phyloP scores from a whole-genome alignment of 2,113 vertebrate species.

The Archocentrus centrarchus region DNA sequence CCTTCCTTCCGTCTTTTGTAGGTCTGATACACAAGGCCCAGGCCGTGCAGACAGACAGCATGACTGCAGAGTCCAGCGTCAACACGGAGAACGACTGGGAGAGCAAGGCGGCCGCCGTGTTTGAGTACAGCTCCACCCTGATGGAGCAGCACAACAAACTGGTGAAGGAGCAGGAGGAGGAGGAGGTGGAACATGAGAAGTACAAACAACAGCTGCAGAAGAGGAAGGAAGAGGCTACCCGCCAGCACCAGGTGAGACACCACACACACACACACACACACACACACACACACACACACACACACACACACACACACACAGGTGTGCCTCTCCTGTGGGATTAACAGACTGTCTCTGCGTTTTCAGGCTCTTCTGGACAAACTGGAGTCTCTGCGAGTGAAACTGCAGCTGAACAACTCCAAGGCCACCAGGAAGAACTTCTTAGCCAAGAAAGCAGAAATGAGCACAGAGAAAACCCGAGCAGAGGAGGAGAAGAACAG shows the following conservation, averaged over 20 bases:
- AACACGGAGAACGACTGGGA: conserved; percentile 69
- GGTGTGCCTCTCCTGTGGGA: background rate
- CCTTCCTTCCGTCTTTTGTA: background rate
- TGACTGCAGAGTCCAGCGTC: background rate
- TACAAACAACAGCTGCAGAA: conserved; percentile 44
- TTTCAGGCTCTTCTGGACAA: conserved; percentile 68
- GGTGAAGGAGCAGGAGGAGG: conserved; percentile 33
- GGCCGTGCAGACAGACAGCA: conserved; percentile 52
- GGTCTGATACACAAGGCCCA: conserved; percentile 19
- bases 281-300: too few species aligned
- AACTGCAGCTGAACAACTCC: conserved; percentile 76
- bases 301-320: background rate
- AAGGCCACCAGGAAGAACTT: conserved; percentile 72
- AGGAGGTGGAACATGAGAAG: conserved; percentile 27
- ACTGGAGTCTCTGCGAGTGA: conserved; percentile 68
- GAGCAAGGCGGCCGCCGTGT: conserved; percentile 33
- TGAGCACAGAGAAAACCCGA: conserved; percentile 46
- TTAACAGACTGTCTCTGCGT: background rate
- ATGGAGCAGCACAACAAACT: background rate
- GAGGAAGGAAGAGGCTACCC: conserved; percentile 53
- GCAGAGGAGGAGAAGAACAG: conserved; percentile 65
- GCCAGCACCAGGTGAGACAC: conserved; percentile 58
- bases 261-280: too few species aligned
- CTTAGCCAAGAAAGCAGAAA: conserved; percentile 68
- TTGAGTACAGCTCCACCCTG: conserved; percentile 22